These are phyloP conservation scores for Sebastes aleutianus DNA, from an alignment of 2,797 vertebrate species.

Conservation along the genomic window DNA sequence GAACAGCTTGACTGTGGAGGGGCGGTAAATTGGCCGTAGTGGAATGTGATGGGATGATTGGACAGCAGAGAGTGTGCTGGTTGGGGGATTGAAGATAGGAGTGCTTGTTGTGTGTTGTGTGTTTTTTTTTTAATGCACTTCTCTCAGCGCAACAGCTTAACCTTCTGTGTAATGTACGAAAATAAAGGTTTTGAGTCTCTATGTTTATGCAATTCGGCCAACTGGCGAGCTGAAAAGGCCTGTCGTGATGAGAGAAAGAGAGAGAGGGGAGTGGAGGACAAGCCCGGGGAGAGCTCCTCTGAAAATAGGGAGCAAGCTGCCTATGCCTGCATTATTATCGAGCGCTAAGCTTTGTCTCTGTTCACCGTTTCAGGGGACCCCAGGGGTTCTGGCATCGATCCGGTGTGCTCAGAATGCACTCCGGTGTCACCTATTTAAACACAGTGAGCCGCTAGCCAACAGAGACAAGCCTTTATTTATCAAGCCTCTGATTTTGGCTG, in stretches of 20 bases:
- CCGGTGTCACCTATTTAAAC: conserved; percentile 80
- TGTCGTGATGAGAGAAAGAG: conserved; percentile 36
- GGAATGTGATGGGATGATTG: conserved; percentile 63
- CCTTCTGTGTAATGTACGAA: conserved; percentile 48
- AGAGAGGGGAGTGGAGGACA: conserved; percentile 44
- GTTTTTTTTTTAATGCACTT: conserved; percentile 54
- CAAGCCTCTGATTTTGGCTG: conserved; percentile 77
- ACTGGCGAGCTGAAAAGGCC: conserved; percentile 53
- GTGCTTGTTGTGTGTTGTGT: conserved; percentile 40
- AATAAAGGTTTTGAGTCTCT: conserved; percentile 45
- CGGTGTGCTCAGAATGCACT: conserved; percentile 75
- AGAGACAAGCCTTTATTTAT: conserved; percentile 79
- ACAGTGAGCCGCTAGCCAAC: conserved; percentile 65
- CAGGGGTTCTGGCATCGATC: conserved; percentile 82
- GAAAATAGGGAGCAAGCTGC: conserved; percentile 70
- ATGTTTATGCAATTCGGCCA: conserved; percentile 56
- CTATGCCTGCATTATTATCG: conserved; percentile 74
- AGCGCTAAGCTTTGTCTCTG: conserved; percentile 79
- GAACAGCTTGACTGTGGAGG: conserved; percentile 47
- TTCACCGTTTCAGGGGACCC: conserved; percentile 76
- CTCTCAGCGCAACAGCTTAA: conserved; percentile 52
- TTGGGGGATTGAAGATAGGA: conserved; percentile 49
- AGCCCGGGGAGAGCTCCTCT: conserved; percentile 58
- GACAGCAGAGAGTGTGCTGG: conserved; percentile 42
- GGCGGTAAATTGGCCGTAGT: conserved; percentile 60